A percentile compares a stretch with the other conserved stretches of the same genome.
These are phyloP conservation scores for Drosophila burlai DNA, from an alignment of 1,140 invertebrate species.

Conservation along the genomic window DNA sequence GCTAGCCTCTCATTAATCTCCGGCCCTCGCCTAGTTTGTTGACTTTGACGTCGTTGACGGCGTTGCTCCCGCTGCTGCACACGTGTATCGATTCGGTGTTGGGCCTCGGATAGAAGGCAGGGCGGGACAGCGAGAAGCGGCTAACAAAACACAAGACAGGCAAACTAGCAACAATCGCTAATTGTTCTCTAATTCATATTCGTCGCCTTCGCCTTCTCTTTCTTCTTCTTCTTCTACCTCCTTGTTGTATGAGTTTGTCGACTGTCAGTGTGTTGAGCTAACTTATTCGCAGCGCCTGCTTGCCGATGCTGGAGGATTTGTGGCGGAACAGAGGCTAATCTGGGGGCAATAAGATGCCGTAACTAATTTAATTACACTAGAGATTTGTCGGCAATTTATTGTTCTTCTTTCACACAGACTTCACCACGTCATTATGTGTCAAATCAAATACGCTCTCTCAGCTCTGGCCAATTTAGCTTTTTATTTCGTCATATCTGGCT, in stretches of 20 bases:
- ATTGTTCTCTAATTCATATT: conserved; percentile 64
- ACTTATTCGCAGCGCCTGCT: conserved; percentile 27
- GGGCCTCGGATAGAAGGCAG: neutral
- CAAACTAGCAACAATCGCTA: conserved; percentile 42
- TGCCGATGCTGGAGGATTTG: neutral
- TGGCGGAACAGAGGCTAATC: neutral
- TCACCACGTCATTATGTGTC: conserved; percentile 73
- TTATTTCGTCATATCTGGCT: neutral
- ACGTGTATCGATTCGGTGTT: conserved; percentile 36
- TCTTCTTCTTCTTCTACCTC: conserved; percentile 38
- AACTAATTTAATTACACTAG: conserved; percentile 68
- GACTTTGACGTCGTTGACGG: conserved; percentile 60
- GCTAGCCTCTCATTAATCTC: conserved; percentile 34
- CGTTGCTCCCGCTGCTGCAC: conserved; percentile 21
- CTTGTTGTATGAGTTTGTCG: conserved; percentile 21
- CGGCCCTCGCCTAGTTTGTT: conserved; percentile 37
- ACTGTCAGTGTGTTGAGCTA: conserved; percentile 15
- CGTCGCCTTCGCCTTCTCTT: conserved; percentile 13
- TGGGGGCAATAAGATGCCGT: conserved; percentile 2
- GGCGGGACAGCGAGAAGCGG: conserved; percentile 13
- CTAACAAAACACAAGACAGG: conserved; percentile 41
- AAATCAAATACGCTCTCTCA: conserved; percentile 24
- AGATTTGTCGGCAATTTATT: conserved; percentile 79
- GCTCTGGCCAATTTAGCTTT: neutral
- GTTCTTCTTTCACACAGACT: conserved; percentile 73